These are phyloP conservation scores for Colistium nudipinnis DNA, from an alignment of 2,113 vertebrate species.

Conservation along the genomic window DNA sequence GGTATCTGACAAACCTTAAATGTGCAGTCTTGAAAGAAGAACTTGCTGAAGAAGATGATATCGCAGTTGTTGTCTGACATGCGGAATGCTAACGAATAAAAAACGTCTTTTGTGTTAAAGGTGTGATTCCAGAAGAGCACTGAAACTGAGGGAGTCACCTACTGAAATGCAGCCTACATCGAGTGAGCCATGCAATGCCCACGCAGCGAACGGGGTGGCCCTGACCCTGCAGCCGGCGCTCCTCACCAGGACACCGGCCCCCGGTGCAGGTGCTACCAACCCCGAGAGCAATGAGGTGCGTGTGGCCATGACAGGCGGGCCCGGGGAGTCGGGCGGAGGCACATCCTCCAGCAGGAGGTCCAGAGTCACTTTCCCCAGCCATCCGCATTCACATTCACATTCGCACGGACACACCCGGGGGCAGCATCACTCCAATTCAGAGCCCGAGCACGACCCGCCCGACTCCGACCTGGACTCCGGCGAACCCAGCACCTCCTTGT, in stretches of 20 bases:
- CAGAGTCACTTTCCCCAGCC: slow-evolving; percentile 76
- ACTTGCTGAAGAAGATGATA: too few relatives aligned
- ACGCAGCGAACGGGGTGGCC: slow-evolving; percentile 73
- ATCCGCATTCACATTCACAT: slow-evolving; percentile 79
- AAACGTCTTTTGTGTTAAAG: slow-evolving; percentile 43
- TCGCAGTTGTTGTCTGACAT: too few relatives aligned
- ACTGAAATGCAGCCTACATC: slow-evolving; percentile 86
- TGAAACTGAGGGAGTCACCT: slow-evolving; percentile 71
- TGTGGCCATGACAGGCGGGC: slow-evolving; percentile 78
- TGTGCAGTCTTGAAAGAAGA: background rate
- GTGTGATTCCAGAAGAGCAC: slow-evolving; percentile 75
- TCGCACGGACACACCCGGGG: slow-evolving; percentile 61
- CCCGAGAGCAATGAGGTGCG: slow-evolving; percentile 79
- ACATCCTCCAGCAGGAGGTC: slow-evolving; percentile 73
- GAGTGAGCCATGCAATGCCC: slow-evolving; percentile 72
- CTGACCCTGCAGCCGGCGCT: slow-evolving; percentile 76
- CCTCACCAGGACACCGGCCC: slow-evolving; percentile 63
- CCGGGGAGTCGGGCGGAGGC: slow-evolving; percentile 78
- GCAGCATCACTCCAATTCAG: slow-evolving; percentile 67
- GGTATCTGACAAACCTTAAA: background rate
- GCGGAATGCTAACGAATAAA: too few relatives aligned
- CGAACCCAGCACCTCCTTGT: slow-evolving; percentile 86
- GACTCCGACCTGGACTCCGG: slow-evolving; percentile 80
- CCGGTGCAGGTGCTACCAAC: slow-evolving; percentile 57
- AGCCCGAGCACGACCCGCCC: slow-evolving; percentile 68